A percentile compares a stretch with the other conserved stretches of the same genome.
Conservation (phyloP, 2,888 invertebrate species). For the Acanthosepion pharaonis region DNA sequence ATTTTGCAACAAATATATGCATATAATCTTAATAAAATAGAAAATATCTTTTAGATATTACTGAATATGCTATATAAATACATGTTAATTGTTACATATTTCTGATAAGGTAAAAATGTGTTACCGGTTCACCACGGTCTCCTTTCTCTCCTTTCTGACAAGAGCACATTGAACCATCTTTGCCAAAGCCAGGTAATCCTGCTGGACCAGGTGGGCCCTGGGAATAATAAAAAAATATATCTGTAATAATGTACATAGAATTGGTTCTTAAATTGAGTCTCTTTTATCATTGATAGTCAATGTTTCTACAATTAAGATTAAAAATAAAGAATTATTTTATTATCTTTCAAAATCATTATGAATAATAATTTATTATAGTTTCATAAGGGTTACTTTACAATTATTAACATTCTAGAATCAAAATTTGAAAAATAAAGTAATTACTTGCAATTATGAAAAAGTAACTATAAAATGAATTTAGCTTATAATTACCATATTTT, state of each 20-base stretch:
- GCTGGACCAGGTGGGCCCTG: constrained; percentile 65
- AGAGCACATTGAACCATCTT: constrained; percentile 56
- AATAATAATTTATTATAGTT: neutral
- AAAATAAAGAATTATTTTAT: neutral
- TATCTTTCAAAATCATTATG: neutral
- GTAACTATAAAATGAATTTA: neutral
- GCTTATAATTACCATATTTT: neutral
- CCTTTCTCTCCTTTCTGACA: constrained; percentile 93
- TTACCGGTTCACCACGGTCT: constrained; percentile 88
- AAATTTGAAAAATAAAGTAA: neutral
- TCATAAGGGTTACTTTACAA: neutral
- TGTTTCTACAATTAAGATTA: no score
- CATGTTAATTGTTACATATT: no score
- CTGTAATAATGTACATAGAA: neutral
- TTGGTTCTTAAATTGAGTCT: neutral
- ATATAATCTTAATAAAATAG: no score
- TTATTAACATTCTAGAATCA: neutral
- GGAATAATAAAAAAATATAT: neutral
- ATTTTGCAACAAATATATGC: no score
- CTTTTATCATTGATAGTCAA: neutral
- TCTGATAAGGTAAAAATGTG: constrained; percentile 49
- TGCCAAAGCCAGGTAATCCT: constrained; percentile 50
- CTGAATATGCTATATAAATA: no score
- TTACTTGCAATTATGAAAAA: neutral
- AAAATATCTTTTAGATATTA: no score